Evolutionary conservation across 2,888 invertebrate species (phyloP).

Genomic region (Helicoverpa assulta): DNA sequence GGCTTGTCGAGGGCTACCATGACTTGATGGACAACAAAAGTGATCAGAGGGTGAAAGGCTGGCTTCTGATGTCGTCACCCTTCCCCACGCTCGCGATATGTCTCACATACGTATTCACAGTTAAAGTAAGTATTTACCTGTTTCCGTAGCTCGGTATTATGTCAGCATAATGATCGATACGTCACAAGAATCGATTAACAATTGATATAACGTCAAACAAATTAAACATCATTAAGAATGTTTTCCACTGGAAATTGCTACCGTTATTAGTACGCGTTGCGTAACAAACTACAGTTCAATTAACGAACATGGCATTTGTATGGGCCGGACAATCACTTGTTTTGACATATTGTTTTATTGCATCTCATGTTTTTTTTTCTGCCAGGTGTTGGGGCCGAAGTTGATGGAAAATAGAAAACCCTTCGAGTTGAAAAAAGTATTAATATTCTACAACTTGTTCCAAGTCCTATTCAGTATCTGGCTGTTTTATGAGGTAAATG

Average conservation of each 20-base stretch:
- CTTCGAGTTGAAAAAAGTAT: constrained; percentile 92
- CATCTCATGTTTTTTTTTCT: constrained; percentile 42
- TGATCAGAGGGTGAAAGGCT: constrained; percentile 94
- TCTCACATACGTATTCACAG: constrained; percentile 93
- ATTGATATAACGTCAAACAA: constrained; percentile 60
- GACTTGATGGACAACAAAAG: constrained; percentile 96
- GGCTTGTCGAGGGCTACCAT: constrained; percentile 92
- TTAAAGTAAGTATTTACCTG: constrained; percentile 89
- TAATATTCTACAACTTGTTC: constrained; percentile 95
- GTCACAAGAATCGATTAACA: constrained; percentile 57
- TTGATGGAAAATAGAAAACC: constrained; percentile 97
- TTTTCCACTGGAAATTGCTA: constrained; percentile 68
- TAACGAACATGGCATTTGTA: constrained; percentile 39
- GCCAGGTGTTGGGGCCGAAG: constrained; percentile 93
- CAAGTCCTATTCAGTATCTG: constrained; percentile 95
- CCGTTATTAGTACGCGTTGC: constrained; percentile 43
- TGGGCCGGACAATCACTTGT: constrained; percentile 6
- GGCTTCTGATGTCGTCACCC: constrained; percentile 95
- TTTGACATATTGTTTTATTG: constrained; percentile 20
- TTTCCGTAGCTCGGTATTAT: constrained; percentile 3
- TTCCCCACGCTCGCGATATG: constrained; percentile 94
- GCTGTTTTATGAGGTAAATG: constrained; percentile 92
- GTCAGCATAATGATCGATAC: constrained; percentile 37
- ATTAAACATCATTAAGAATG: constrained; percentile 66
- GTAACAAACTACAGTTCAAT: constrained; percentile 42